Percentiles rank a stretch among this genome's conserved stretches.
Evolutionary conservation across 2,888 invertebrate species (phyloP).

Genomic region (Copidosoma aretas): DNA sequence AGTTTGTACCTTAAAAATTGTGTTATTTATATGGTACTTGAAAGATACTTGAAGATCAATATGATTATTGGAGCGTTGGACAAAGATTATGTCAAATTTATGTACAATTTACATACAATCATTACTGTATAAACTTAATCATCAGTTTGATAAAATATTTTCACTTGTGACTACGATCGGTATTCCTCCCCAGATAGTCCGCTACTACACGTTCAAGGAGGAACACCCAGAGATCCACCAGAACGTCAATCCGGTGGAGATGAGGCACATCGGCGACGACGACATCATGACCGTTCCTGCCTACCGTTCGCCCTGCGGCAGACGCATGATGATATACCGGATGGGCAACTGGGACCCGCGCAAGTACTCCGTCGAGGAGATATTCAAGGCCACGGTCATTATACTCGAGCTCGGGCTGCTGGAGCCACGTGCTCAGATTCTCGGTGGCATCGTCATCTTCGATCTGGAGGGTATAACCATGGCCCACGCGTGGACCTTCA

Average conservation of each 20-base stretch:
- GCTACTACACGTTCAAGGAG: slow-evolving; percentile 78
- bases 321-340: slow-evolving; percentile 75
- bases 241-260: slow-evolving; percentile 71
- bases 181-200: slow-evolving; percentile 72
- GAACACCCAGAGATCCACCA: slow-evolving; percentile 74
- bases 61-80: too few relatives aligned
- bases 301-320: slow-evolving; percentile 77
- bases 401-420: slow-evolving; percentile 77
- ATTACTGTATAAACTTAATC: too few relatives aligned
- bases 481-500: slow-evolving; percentile 76
- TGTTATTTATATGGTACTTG: too few relatives aligned
- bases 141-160: too few relatives aligned
- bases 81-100: too few relatives aligned
- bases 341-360: slow-evolving; percentile 80
- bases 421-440: slow-evolving; percentile 77
- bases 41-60: too few relatives aligned
- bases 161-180: too few relatives aligned
- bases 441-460: slow-evolving; percentile 79
- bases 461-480: slow-evolving; percentile 76
- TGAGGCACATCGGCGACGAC: slow-evolving; percentile 72
- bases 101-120: too few relatives aligned
- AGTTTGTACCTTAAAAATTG: too few relatives aligned
- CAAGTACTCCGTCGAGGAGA: slow-evolving; percentile 70
- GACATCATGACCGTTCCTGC: slow-evolving; percentile 77
- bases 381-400: slow-evolving; percentile 75